Evolutionary conservation across 2,113 vertebrate species (phyloP), one percentile per base, ranked within the genome.

Genomic region (Pipra filicauda): DNA sequence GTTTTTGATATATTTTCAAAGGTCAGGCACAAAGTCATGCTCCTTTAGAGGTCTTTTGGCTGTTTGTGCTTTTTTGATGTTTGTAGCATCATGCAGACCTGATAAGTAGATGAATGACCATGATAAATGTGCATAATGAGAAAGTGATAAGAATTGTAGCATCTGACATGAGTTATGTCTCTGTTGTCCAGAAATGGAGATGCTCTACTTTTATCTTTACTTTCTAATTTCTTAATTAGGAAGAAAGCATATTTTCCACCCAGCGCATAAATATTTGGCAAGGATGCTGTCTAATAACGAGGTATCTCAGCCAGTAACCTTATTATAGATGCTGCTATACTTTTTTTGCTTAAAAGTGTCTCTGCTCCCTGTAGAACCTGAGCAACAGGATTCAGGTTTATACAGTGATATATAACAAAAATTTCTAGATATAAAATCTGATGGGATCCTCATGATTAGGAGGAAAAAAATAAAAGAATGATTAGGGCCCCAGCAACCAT

Each of bases 161-260:
- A 84, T 88, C 90, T 97, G 93, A 89, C 93, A 84, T 97, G 95
- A 97, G 72, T 98, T 97, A 95, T 92, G 82, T 93, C 80, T 96
- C 85, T 92, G 71, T 96, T 88, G 46, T 76, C 77, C 73, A 94
- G 93, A 96, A 96, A 86, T 85, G 27, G 96, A 82, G 92, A 96
- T 91, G 91, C 84, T 97, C 87, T 88, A 80, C 93, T 97, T 96
- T 97, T 97, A 97, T 98, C 97, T 97, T 91, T 89, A 67, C 64
- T 92, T 91, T 97, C 95, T 97, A 97, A 98, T 97, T 98, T 97
- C 95, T 98, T 98, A 98, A 97, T 97, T 97, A 97, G 91, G 95
- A 97, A 95, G 66, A 96, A 96, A 96, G 92, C 66, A 83, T 96
- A 97, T 96, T 95, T 96, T 96, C 73, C 88, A 86, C 37, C 5